phyloP scores from a whole-genome alignment of 2,888 invertebrate genomes.

The Habroteleia sp. region DNA sequence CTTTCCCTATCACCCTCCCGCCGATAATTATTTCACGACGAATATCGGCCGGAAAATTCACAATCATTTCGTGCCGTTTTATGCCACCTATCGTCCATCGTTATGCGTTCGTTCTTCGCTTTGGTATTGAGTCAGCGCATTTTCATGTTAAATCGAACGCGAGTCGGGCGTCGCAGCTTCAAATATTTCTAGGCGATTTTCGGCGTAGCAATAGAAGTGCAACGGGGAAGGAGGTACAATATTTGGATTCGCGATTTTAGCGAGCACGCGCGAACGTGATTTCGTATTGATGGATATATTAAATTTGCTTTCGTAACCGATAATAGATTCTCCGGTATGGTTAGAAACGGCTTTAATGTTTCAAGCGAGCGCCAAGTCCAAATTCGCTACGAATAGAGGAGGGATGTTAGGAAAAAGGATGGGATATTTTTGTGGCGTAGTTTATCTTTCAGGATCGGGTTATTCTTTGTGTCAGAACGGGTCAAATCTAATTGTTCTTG shows the following conservation, averaged over 20 bases:
- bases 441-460: too few relatives aligned
- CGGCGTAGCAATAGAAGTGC: constrained; percentile 5
- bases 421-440: too few relatives aligned
- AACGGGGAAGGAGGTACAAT: constrained; percentile 27
- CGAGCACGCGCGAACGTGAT: constrained; percentile 23
- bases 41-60: constrained; percentile 57
- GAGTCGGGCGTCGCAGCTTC: constrained; percentile 15
- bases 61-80: constrained; percentile 43
- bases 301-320: constrained; percentile 22
- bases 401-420: too few relatives aligned
- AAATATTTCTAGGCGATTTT: constrained; percentile 35
- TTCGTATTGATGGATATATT: constrained; percentile 43
- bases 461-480: too few relatives aligned
- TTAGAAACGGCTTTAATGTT: constrained; percentile 27
- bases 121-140: constrained; percentile 24
- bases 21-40: constrained; percentile 60
- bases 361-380: not conserved
- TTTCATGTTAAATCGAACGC: constrained; percentile 55
- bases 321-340: constrained; percentile 29
- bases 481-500: too few relatives aligned
- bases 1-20: constrained; percentile 24
- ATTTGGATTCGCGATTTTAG: constrained; percentile 47
- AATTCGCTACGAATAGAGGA: too few relatives aligned
- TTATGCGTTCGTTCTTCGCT: constrained; percentile 33
- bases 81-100: constrained; percentile 12